Conservation (phyloP, 2,113 vertebrate genomes). For the Myxocyprinus asiaticus region DNA sequence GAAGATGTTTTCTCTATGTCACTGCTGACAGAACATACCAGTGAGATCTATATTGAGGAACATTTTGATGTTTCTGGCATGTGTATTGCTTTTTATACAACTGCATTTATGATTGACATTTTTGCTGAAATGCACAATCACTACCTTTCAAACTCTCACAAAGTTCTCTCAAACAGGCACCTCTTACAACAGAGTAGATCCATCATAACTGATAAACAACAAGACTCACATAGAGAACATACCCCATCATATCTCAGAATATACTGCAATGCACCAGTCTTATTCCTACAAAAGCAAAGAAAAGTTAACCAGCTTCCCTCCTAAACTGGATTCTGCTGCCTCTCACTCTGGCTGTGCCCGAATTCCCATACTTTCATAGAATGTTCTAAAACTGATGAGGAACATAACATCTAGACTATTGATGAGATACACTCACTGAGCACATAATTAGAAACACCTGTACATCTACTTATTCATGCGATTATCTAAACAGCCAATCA, state of each 20-base stretch:
- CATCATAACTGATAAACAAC: neutral
- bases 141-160: constrained; percentile 9
- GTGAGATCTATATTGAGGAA: neutral
- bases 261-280: too few species aligned
- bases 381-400: too few species aligned
- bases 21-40: neutral
- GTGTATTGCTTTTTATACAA: constrained; percentile 8
- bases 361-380: too few species aligned
- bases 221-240: neutral
- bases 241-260: neutral
- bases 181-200: constrained; percentile 12
- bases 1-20: neutral
- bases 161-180: constrained; percentile 11
- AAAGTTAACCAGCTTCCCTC: too few species aligned
- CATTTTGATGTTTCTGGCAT: neutral
- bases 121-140: neutral
- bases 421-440: too few species aligned
- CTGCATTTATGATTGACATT: constrained; percentile 15
- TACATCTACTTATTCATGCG: too few species aligned
- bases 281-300: too few species aligned
- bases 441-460: too few species aligned
- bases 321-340: too few species aligned
- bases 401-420: too few species aligned
- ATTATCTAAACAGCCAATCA: too few species aligned
- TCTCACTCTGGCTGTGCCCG: too few species aligned